Percentiles rank a stretch among this genome's conserved stretches.
Conservation (phyloP, 2,797 vertebrate genomes). For the Cirrhinus molitorella region DNA sequence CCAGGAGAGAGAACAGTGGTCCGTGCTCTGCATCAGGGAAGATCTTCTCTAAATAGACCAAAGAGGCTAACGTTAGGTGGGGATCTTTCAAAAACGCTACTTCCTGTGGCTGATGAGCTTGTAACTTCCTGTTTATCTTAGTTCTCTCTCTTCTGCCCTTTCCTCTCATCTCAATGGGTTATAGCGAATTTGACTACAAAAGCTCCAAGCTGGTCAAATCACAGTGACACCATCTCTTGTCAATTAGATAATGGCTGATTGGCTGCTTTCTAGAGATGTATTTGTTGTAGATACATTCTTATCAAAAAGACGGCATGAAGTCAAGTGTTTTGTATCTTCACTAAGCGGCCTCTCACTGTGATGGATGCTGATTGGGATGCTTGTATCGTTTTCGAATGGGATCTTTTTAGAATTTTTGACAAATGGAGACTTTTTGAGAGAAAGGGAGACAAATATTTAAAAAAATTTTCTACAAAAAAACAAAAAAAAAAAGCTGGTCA, state of each 20-base stretch:
- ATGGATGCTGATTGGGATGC: not conserved
- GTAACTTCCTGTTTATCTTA: constrained; percentile 79
- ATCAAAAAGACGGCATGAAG: not conserved
- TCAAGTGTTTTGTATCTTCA: not conserved
- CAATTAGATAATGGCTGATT: not conserved
- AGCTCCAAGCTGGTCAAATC: constrained; percentile 43
- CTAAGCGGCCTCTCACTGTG: not conserved
- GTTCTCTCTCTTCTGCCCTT: constrained; percentile 65
- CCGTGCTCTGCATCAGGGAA: constrained; percentile 60
- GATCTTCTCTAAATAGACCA: constrained; percentile 64
- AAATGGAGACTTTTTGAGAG: not conserved
- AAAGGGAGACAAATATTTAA: not conserved
- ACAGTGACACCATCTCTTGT: constrained; percentile 52
- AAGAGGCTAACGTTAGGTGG: constrained; percentile 65
- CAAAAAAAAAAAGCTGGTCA: not conserved
- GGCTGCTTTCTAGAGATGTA: not conserved
- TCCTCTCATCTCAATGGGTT: constrained; percentile 62
- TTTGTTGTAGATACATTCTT: not conserved
- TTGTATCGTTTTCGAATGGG: constrained; percentile 49
- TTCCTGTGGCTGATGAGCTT: constrained; percentile 60
- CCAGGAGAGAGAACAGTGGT: constrained; percentile 57
- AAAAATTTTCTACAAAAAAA: not conserved
- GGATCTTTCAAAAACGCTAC: constrained; percentile 66
- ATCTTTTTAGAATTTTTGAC: not conserved
- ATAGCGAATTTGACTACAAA: constrained; percentile 68